Evolutionary conservation across 1,140 invertebrate species (phyloP).

Genomic region (Chlorops oryzae): DNA sequence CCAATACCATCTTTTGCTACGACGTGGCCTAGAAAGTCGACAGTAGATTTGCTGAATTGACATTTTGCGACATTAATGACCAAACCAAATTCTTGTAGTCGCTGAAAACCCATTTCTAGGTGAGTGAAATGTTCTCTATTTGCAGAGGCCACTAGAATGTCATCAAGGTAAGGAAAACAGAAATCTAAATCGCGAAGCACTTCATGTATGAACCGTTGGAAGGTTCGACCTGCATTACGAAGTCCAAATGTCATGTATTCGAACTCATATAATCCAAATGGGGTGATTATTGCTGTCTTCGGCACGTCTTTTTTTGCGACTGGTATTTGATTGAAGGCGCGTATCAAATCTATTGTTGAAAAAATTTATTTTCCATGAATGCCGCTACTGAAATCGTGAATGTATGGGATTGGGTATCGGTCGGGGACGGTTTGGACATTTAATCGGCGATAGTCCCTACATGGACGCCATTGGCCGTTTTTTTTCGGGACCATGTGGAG

Average conservation of each 20-base stretch:
- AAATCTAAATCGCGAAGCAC: slow-evolving; percentile 44
- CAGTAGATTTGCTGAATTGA: background rate
- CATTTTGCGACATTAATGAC: background rate
- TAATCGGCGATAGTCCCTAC: slow-evolving; percentile 48
- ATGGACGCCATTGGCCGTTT: slow-evolving; percentile 35
- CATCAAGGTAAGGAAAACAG: slow-evolving; percentile 46
- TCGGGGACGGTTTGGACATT: slow-evolving; percentile 33
- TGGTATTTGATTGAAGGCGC: slow-evolving; percentile 51
- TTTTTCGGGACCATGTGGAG: slow-evolving; percentile 45
- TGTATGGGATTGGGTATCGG: slow-evolving; percentile 3
- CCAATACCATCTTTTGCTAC: background rate
- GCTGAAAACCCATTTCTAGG: background rate
- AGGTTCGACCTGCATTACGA: slow-evolving; percentile 42
- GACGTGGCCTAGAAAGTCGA: background rate
- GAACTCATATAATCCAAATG: slow-evolving; percentile 46
- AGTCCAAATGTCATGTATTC: slow-evolving; percentile 43
- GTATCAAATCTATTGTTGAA: background rate
- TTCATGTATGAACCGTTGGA: slow-evolving; percentile 50
- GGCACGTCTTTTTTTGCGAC: slow-evolving; percentile 29
- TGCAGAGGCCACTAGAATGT: slow-evolving; percentile 50
- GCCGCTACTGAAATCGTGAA: background rate
- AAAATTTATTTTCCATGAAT: too few relatives aligned
- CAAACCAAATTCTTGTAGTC: background rate
- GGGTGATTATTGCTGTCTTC: slow-evolving; percentile 43
- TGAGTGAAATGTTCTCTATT: too few relatives aligned